Evolutionary conservation across 1,140 invertebrate genomes (phyloP).

Genomic region (Drosophila kanapiae): DNA sequence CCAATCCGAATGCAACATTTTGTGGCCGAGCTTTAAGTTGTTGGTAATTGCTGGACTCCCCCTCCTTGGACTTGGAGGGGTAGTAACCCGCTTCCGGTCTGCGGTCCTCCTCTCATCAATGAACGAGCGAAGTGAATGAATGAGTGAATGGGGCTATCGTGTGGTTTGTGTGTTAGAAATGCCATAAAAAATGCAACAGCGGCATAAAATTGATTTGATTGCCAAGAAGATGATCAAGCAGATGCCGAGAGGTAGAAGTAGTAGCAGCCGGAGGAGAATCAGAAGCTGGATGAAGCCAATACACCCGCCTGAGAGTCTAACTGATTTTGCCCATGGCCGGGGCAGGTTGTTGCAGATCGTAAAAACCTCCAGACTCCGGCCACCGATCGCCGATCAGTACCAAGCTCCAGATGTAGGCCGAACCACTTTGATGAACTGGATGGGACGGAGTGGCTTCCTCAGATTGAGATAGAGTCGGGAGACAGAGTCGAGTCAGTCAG

Average conservation of each 20-base stretch:
- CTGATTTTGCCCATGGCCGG: slow-evolving; percentile 30
- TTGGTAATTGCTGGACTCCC: slow-evolving; percentile 40
- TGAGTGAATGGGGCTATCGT: slow-evolving; percentile 58
- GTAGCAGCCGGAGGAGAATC: background rate
- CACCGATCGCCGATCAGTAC: slow-evolving; percentile 1
- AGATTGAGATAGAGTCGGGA: slow-evolving; percentile 29
- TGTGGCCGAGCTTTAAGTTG: slow-evolving; percentile 61
- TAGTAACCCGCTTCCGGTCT: slow-evolving; percentile 62
- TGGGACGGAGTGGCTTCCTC: slow-evolving; percentile 34
- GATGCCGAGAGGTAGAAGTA: background rate
- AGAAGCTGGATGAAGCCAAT: slow-evolving; percentile 1
- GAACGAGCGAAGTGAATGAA: slow-evolving; percentile 39
- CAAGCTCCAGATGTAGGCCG: slow-evolving; percentile 48
- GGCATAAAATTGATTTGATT: slow-evolving; percentile 68
- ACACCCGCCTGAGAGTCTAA: slow-evolving; percentile 51
- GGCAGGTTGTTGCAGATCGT: slow-evolving; percentile 43
- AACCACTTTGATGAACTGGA: slow-evolving; percentile 49
- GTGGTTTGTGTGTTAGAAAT: slow-evolving; percentile 65
- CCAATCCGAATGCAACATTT: slow-evolving; percentile 61
- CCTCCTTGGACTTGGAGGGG: background rate
- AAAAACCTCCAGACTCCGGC: slow-evolving; percentile 22
- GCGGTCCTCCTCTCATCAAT: slow-evolving; percentile 50
- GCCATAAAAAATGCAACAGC: slow-evolving; percentile 62
- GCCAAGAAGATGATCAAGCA: slow-evolving; percentile 47
- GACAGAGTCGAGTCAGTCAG: slow-evolving; percentile 20